Percentiles rank a stretch among this genome's conserved stretches.
Conservation (phyloP, 1,140 invertebrate genomes). For the Hyphantria cunea region DNA sequence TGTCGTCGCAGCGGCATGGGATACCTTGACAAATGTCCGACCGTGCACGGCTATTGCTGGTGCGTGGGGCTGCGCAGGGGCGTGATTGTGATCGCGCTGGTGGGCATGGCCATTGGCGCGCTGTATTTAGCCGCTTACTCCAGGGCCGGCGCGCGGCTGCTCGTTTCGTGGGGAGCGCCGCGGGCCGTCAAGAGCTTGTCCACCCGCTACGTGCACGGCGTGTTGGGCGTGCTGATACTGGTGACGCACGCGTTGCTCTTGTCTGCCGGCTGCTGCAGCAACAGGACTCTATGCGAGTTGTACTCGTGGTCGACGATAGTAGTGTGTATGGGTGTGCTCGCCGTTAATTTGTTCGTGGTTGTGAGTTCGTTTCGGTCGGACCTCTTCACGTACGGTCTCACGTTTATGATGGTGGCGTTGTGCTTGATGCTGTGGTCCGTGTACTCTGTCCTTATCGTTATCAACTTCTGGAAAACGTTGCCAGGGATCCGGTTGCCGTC, state of each 20-base stretch:
- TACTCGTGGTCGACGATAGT: conserved; percentile 44
- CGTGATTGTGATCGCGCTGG: conserved; percentile 26
- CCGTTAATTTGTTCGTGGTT: conserved; percentile 7
- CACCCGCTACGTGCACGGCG: conserved; percentile 36
- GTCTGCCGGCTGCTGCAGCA: conserved; percentile 40
- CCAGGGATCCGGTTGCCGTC: conserved; percentile 28
- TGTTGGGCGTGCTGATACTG: conserved; percentile 35
- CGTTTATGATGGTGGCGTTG: conserved; percentile 5
- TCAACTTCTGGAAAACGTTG: conserved; percentile 30
- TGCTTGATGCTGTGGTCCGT: neutral
- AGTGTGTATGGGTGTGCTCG: conserved; percentile 17
- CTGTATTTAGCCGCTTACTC: conserved; percentile 1
- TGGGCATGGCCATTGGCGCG: conserved; percentile 27
- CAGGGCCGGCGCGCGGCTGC: conserved; percentile 15
- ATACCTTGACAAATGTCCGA: conserved; percentile 40
- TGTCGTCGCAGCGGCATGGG: conserved; percentile 25
- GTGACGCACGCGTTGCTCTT: conserved; percentile 37
- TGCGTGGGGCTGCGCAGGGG: conserved; percentile 34
- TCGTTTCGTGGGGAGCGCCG: neutral
- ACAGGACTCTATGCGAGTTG: conserved; percentile 47
- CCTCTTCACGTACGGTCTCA: conserved; percentile 12
- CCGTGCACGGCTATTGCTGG: conserved; percentile 36
- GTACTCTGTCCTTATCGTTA: conserved; percentile 5
- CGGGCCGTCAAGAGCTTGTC: neutral
- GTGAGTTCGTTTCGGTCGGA: conserved; percentile 12